A percentile compares a stretch with the other conserved stretches of the same genome.
Conservation (phyloP, 2,888 invertebrate species). For the Ecliptopera silaceata region DNA sequence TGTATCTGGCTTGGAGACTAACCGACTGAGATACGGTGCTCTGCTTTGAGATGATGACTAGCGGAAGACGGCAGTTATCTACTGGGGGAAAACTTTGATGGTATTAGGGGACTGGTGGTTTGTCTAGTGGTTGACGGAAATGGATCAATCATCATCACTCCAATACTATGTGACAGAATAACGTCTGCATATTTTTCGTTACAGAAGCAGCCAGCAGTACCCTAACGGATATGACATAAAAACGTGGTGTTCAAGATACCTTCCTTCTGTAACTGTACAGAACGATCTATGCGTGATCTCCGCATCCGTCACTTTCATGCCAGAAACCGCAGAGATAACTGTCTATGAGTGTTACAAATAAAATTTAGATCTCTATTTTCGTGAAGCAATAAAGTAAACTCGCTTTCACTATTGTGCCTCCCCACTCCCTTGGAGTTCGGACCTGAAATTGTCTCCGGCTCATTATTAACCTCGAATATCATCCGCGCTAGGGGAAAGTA, state of each 20-base stretch:
- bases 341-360: slow-evolving; percentile 31
- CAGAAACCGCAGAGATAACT: slow-evolving; percentile 18
- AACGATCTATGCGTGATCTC: slow-evolving; percentile 31
- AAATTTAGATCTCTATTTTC: slow-evolving; percentile 42
- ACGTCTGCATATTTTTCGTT: too few species aligned
- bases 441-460: slow-evolving; percentile 50
- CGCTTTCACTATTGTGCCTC: slow-evolving; percentile 52
- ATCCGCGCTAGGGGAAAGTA: slow-evolving; percentile 62
- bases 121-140: not conserved
- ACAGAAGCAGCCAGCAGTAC: not conserved
- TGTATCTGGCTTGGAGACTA: not conserved
- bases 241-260: not conserved
- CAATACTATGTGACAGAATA: too few species aligned
- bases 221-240: not conserved
- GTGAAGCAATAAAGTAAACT: slow-evolving; percentile 47
- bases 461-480: slow-evolving; percentile 56
- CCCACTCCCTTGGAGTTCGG: slow-evolving; percentile 17
- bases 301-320: slow-evolving; percentile 29
- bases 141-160: too few species aligned
- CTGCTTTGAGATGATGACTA: not conserved
- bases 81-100: not conserved
- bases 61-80: not conserved
- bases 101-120: not conserved
- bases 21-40: not conserved
- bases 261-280: slow-evolving; percentile 25